Evolutionary conservation across 1,140 invertebrate genomes (phyloP).

Genomic region (Acromyrmex heyeri): DNA sequence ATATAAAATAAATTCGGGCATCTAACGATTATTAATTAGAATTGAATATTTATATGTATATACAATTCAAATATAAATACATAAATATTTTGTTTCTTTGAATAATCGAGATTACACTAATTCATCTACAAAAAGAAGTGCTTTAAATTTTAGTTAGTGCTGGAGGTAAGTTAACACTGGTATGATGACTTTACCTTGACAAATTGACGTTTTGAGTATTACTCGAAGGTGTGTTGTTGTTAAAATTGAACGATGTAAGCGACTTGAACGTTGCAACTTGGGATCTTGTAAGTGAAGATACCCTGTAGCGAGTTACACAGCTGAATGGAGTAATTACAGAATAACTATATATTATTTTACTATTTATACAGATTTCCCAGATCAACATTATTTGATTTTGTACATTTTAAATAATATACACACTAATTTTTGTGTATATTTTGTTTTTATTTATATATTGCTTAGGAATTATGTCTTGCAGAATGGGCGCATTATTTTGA

Average conservation of each 20-base stretch:
- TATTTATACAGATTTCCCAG: constrained; percentile 20
- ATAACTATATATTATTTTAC: constrained; percentile 55
- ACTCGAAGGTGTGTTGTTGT: constrained; percentile 82
- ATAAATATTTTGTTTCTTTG: background rate
- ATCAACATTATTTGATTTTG: background rate
- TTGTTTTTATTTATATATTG: background rate
- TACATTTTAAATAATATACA: background rate
- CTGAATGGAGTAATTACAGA: constrained; percentile 79
- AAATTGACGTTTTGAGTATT: constrained; percentile 78
- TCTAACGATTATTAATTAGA: background rate
- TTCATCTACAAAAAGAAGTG: constrained; percentile 4
- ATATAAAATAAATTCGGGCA: constrained; percentile 25
- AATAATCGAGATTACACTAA: background rate
- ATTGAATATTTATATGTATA: background rate
- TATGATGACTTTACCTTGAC: constrained; percentile 78
- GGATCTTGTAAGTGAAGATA: constrained; percentile 87
- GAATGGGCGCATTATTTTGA: background rate
- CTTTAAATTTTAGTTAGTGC: constrained; percentile 22
- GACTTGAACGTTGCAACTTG: constrained; percentile 87
- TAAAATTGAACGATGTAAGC: constrained; percentile 87
- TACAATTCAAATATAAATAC: background rate
- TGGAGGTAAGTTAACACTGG: constrained; percentile 28
- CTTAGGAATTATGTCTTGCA: background rate
- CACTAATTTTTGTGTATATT: background rate
- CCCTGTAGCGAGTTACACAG: constrained; percentile 85